phyloP scores from a whole-genome alignment of 2,797 vertebrate genomes.

The Ciconia nigra region DNA sequence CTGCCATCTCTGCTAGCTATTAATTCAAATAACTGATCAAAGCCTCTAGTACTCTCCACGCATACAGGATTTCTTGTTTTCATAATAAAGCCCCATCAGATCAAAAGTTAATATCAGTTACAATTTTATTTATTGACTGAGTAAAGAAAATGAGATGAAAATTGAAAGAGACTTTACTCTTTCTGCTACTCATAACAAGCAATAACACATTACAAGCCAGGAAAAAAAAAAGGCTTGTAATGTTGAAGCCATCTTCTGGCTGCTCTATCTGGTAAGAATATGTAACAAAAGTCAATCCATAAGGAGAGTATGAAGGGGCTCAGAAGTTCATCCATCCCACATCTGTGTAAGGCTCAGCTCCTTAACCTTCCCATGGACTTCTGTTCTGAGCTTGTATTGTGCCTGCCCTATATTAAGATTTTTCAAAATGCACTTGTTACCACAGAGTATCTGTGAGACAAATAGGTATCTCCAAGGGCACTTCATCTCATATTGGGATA shows the following conservation, averaged over 20 bases:
- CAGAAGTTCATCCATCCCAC: not conserved
- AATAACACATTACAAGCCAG: not conserved
- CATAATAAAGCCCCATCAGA: not conserved
- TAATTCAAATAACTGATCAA: not conserved
- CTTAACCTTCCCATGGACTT: not conserved
- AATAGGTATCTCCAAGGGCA: not conserved
- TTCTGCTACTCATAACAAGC: not conserved
- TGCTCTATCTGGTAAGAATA: not conserved
- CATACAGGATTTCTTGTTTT: not conserved
- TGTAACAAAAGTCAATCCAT: not conserved
- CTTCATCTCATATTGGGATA: not conserved
- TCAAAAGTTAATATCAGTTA: not conserved
- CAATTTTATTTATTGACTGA: not conserved
- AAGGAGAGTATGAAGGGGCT: not conserved
- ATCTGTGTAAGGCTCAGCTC: not conserved
- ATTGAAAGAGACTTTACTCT: not conserved
- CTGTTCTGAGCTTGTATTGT: not conserved
- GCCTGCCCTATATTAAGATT: not conserved
- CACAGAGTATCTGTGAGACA: not conserved
- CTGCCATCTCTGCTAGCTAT: not conserved
- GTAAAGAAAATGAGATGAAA: not conserved
- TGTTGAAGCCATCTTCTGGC: not conserved
- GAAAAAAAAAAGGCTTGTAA: not conserved
- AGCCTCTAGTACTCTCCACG: not conserved
- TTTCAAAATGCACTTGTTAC: not conserved